Percentiles rank a stretch among this genome's conserved stretches.
Conservation (phyloP, 2,797 vertebrate genomes). For the Lemur catta region DNA sequence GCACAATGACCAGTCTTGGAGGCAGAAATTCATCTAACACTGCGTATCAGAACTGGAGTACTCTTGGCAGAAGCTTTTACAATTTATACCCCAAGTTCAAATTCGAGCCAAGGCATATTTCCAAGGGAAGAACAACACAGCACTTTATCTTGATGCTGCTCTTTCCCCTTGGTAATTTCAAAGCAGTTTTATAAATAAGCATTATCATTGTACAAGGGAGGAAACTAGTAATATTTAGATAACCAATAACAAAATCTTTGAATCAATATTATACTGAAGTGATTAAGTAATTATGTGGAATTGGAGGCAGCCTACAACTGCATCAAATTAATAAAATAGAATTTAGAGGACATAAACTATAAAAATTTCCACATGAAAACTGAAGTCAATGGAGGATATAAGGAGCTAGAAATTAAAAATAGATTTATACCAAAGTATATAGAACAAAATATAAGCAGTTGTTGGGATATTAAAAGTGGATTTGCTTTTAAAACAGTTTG, state of each 20-base stretch:
- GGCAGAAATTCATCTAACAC: slow-evolving; percentile 39
- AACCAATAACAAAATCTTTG: slow-evolving; percentile 52
- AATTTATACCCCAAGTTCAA: slow-evolving; percentile 63
- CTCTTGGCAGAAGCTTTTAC: slow-evolving; percentile 62
- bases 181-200: slow-evolving; percentile 73
- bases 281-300: not conserved
- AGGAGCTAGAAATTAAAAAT: slow-evolving; percentile 53
- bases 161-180: slow-evolving; percentile 66
- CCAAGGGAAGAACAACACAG: slow-evolving; percentile 68
- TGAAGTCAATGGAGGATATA: not conserved
- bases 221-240: slow-evolving; percentile 62
- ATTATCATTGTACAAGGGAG: slow-evolving; percentile 57
- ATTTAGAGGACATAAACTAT: slow-evolving; percentile 49
- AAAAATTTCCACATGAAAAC: slow-evolving; percentile 35
- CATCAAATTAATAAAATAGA: slow-evolving; percentile 33
- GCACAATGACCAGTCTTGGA: slow-evolving; percentile 19
- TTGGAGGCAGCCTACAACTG: not conserved
- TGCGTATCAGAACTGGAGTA: slow-evolving; percentile 46
- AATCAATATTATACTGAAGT: not conserved
- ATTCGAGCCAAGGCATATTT: slow-evolving; percentile 63
- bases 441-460: slow-evolving; percentile 39
- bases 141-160: slow-evolving; percentile 63
- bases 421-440: slow-evolving; percentile 46
- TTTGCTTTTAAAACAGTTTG: slow-evolving; percentile 59
- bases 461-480: slow-evolving; percentile 44